These are phyloP conservation scores for Sebastes minor DNA, from an alignment of 2,797 vertebrate species.

Conservation along the genomic window DNA sequence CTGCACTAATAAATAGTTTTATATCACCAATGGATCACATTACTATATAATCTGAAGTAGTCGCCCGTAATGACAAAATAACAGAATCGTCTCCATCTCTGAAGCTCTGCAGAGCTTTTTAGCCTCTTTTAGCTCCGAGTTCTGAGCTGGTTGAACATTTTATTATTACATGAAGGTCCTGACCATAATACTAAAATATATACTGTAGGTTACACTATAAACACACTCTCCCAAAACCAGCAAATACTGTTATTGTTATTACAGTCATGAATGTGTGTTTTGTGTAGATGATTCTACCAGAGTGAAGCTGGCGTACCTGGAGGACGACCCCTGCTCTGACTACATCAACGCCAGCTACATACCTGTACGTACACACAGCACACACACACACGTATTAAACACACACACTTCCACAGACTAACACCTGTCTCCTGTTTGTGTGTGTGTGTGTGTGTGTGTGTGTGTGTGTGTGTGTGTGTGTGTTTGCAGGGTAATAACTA, in stretches of 20 bases:
- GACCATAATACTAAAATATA: too few relatives aligned
- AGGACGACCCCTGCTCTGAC: slow-evolving; percentile 94
- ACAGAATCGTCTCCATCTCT: too few relatives aligned
- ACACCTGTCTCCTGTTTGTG: background rate
- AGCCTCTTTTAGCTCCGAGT: too few relatives aligned
- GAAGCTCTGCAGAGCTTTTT: too few relatives aligned
- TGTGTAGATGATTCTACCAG: slow-evolving; percentile 90
- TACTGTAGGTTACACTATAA: too few relatives aligned
- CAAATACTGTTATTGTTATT: background rate
- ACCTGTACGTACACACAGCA: slow-evolving; percentile 81
- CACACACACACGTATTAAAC: background rate
- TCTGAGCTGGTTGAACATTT: too few relatives aligned
- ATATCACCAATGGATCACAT: too few relatives aligned
- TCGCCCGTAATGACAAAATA: too few relatives aligned
- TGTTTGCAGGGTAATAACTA: slow-evolving; percentile 88
- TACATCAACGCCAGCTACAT: slow-evolving; percentile 97
- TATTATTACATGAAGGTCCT: too few relatives aligned
- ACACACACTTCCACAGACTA: background rate
- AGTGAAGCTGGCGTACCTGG: slow-evolving; percentile 92
- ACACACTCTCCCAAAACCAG: too few relatives aligned
- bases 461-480: background rate
- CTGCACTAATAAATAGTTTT: too few relatives aligned
- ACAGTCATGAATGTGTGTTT: background rate
- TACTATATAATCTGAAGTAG: too few relatives aligned
- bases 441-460: background rate